phyloP scores from a whole-genome alignment of 2,888 invertebrate species.

The Parthenolecanium corni region DNA sequence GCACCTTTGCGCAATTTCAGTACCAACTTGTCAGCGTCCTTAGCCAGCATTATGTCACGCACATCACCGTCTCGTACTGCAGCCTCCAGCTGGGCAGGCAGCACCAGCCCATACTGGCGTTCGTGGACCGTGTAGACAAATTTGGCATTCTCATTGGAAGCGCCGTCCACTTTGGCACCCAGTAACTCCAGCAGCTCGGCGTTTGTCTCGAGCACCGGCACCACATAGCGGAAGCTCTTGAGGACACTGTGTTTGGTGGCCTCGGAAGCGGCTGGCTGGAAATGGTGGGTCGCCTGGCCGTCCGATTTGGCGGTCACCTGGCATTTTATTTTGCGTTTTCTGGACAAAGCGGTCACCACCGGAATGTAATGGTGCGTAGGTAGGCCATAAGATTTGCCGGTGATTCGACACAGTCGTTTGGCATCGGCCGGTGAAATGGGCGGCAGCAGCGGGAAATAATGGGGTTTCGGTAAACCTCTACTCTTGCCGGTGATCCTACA shows the following conservation, averaged over 20 bases:
- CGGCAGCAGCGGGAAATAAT: slow-evolving; percentile 67
- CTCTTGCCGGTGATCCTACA: slow-evolving; percentile 72
- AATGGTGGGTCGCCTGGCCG: slow-evolving; percentile 46
- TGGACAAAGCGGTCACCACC: slow-evolving; percentile 48
- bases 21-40: slow-evolving; percentile 60
- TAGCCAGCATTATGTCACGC: slow-evolving; percentile 61
- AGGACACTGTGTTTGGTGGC: slow-evolving; percentile 46
- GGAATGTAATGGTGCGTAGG: slow-evolving; percentile 69
- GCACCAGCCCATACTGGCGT: slow-evolving; percentile 59
- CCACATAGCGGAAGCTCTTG: slow-evolving; percentile 61
- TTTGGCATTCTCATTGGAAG: slow-evolving; percentile 44
- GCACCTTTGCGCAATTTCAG: slow-evolving; percentile 61
- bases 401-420: slow-evolving; percentile 63
- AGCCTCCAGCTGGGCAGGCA: slow-evolving; percentile 59
- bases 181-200: slow-evolving; percentile 47
- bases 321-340: slow-evolving; percentile 42
- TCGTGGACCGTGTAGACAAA: slow-evolving; percentile 67
- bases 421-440: slow-evolving; percentile 76
- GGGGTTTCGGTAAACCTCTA: slow-evolving; percentile 65
- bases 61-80: slow-evolving; percentile 67
- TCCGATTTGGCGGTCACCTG: slow-evolving; percentile 44
- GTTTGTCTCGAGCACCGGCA: slow-evolving; percentile 54
- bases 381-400: slow-evolving; percentile 62
- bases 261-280: slow-evolving; percentile 37
- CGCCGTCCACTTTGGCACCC: slow-evolving; percentile 45